Evolutionary conservation across 2,888 invertebrate species (phyloP), one percentile per base, ranked within the genome.

Genomic region (Lasiommata megera): DNA sequence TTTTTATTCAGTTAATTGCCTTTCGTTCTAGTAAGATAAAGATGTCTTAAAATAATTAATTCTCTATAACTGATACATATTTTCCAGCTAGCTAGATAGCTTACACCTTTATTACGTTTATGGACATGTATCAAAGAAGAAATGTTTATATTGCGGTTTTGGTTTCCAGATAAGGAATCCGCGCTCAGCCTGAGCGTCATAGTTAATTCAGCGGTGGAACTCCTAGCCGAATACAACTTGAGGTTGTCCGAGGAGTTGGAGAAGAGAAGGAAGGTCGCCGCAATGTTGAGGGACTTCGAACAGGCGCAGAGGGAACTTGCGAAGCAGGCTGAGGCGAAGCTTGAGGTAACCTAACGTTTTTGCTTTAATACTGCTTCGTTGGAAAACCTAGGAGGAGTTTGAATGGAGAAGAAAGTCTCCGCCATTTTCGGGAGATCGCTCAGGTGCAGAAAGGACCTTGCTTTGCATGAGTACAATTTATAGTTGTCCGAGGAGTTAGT

Each of bases 381-480:
- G n/a, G n/a, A n/a, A n/a, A n/a, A n/a, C n/a, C n/a, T n/a, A n/a
- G n/a, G n/a, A 94, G 17, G 99, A 99, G 86, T 92, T 99, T 92
- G 98, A 98, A 70, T 96, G 97, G 73, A 92, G 98, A 60, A 94
- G 96, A 74, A 95, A 94, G 74, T 93, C 98, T 31, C 97, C 0
- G 93, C 94, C 61, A 97, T 98, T 96, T 84, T 99, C 92, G 95
- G 56, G 97, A 97, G 83, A 98, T 96, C 76, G 95, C 97, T 51
- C 93, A 95, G 67, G 94, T 95, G 41, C 98, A 98, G 84, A 94
- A 95, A 67, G 96, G 97, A 76, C 88, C 92, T 98, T 73, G 96
- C 97, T 93, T 98, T 98, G 86, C 55, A 41, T 11, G 5, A 23
- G 5, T 23, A 23, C 23, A 23, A 23, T 23, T 23, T 23, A 23